phyloP scores from a whole-genome alignment of 2,797 vertebrate genomes.

The Lepidocolaptes lacrymiger region DNA sequence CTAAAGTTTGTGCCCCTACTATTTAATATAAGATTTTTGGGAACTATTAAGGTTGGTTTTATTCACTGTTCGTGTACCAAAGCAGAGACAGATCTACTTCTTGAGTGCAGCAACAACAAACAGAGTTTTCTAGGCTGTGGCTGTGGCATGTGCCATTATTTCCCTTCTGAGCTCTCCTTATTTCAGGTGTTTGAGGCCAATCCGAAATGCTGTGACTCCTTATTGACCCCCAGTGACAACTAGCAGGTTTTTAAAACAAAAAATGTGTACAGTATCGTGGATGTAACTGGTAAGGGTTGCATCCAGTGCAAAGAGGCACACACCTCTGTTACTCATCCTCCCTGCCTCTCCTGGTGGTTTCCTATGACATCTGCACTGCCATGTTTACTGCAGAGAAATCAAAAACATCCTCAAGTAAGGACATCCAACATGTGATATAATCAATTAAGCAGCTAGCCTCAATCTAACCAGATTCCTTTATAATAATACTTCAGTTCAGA shows the following conservation, averaged over 20 bases:
- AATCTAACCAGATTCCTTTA: not conserved
- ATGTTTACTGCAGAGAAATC: accelerated
- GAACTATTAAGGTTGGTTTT: not conserved
- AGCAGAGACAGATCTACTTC: not conserved
- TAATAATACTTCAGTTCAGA: not conserved
- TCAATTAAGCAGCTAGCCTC: not conserved
- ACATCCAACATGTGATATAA: not conserved
- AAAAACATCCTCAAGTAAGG: not conserved
- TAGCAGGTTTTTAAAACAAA: not conserved
- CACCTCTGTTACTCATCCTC: not conserved
- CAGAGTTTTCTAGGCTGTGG: not conserved
- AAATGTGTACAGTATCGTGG: accelerated
- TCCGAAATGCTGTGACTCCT: not conserved
- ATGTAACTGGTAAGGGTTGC: not conserved
- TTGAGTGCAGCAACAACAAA: accelerated
- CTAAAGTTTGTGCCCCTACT: not conserved
- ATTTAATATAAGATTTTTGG: not conserved
- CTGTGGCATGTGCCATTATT: not conserved
- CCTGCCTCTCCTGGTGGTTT: not conserved
- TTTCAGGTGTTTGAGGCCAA: not conserved
- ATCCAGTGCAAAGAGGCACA: not conserved
- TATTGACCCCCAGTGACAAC: not conserved
- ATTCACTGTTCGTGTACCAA: accelerated
- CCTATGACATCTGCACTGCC: too few relatives aligned
- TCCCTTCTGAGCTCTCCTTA: not conserved